A percentile compares a stretch with the other conserved stretches of the same genome.
These are phyloP conservation scores for Ormyrus thymus DNA, from an alignment of 2,888 invertebrate genomes.

Conservation along the genomic window DNA sequence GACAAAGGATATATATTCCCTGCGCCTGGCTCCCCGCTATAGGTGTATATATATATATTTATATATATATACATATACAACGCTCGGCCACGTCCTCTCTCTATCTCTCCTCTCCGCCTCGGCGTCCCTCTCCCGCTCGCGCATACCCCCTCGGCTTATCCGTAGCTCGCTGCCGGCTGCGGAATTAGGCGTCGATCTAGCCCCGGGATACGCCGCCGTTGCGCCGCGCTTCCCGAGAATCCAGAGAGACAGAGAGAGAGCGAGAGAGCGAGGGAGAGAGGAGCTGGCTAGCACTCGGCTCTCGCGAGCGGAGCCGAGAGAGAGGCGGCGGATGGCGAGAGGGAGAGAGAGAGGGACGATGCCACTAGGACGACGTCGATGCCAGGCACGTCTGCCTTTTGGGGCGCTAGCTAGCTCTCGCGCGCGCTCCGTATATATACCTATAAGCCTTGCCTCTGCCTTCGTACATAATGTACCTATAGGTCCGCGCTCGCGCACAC, in stretches of 20 bases:
- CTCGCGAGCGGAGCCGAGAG: conserved; percentile 65
- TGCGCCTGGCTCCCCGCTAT: conserved; percentile 45
- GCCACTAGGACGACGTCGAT: conserved; percentile 63
- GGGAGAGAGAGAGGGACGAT: background rate
- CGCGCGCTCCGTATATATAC: conserved; percentile 42
- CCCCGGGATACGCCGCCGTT: conserved; percentile 64
- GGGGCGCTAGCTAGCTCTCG: conserved; percentile 63
- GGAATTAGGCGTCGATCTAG: conserved; percentile 70
- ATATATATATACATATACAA: background rate
- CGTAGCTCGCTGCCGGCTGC: conserved; percentile 59
- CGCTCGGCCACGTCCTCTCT: too few species aligned
- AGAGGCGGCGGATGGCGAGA: background rate
- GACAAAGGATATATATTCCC: conserved; percentile 66
- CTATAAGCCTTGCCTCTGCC: conserved; percentile 28
- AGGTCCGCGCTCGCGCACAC: conserved; percentile 47
- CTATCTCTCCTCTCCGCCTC: background rate
- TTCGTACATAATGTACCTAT: conserved; percentile 54
- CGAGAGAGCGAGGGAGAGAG: conserved; percentile 76
- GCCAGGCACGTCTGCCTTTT: conserved; percentile 73
- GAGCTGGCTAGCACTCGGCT: too few species aligned
- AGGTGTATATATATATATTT: background rate
- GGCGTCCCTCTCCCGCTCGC: background rate
- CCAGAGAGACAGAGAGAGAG: conserved; percentile 74
- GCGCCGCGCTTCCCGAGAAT: conserved; percentile 4
- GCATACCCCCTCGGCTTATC: conserved; percentile 28